A percentile compares a stretch with the other conserved stretches of the same genome.
phyloP scores from a whole-genome alignment of 2,113 vertebrate species.

The Columbina picui region DNA sequence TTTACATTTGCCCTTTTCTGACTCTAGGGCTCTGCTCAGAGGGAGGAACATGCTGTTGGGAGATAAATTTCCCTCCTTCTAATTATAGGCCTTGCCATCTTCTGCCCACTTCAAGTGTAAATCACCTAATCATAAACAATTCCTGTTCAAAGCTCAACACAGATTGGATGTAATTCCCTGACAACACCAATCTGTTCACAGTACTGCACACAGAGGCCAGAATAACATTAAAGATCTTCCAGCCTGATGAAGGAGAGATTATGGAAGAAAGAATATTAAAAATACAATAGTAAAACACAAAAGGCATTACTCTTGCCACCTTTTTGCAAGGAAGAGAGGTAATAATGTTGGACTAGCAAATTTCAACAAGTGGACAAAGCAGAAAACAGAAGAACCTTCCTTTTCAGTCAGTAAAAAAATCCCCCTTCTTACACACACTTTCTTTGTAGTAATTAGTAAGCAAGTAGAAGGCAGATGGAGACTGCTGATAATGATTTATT shows the following conservation, averaged over 20 bases:
- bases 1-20: constrained; percentile 64
- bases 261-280: constrained; percentile 8
- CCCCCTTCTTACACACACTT: neutral
- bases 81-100: constrained; percentile 75
- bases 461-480: neutral
- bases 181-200: constrained; percentile 70
- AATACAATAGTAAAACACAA: neutral
- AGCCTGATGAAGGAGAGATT: constrained; percentile 26
- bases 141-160: constrained; percentile 70
- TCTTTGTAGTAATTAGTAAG: neutral
- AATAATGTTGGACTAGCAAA: neutral
- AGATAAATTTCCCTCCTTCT: constrained; percentile 78
- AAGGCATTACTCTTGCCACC: neutral
- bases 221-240: constrained; percentile 54
- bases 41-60: constrained; percentile 62
- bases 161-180: constrained; percentile 70
- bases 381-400: neutral
- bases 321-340: neutral
- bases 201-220: constrained; percentile 38
- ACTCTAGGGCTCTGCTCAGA: constrained; percentile 49
- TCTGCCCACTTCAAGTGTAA: constrained; percentile 69
- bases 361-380: neutral
- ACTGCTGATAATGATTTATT: neutral
- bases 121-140: constrained; percentile 75
- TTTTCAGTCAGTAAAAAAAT: neutral